Percentiles rank a stretch among this genome's conserved stretches.
These are phyloP conservation scores for Zosterops borbonicus DNA, from an alignment of 2,113 vertebrate genomes.

Conservation along the genomic window DNA sequence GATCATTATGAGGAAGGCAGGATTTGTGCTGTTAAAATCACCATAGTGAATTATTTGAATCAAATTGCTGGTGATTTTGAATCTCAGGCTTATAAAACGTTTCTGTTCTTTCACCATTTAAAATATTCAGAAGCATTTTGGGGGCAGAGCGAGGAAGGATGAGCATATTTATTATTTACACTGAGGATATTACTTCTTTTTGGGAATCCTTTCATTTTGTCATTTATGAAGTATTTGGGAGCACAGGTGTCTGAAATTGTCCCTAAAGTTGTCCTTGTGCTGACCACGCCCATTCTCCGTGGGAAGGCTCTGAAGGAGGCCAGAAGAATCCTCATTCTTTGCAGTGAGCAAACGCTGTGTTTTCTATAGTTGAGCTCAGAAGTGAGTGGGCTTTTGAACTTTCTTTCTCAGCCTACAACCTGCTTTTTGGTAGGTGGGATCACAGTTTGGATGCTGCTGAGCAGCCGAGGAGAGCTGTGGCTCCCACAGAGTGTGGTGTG, in stretches of 20 bases:
- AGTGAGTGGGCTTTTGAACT: background rate
- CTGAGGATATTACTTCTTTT: background rate
- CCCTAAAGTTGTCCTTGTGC: background rate
- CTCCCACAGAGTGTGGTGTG: background rate
- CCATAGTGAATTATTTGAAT: background rate
- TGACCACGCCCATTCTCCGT: background rate
- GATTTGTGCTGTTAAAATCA: background rate
- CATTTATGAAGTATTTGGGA: background rate
- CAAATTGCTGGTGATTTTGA: background rate
- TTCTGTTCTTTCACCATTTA: background rate
- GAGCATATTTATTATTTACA: background rate
- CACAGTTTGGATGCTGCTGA: background rate
- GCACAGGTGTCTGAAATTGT: background rate
- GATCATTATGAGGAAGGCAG: background rate
- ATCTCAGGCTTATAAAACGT: background rate
- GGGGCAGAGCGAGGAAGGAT: background rate
- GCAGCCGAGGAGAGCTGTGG: background rate
- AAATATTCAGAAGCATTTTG: background rate
- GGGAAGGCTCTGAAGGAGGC: background rate
- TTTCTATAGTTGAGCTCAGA: background rate
- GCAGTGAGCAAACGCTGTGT: fast-evolving
- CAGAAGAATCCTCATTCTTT: background rate
- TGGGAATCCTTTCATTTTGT: background rate
- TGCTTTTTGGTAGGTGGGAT: background rate
- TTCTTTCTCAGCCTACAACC: background rate